Conservation (phyloP, 1,140 invertebrate species). For the Ips typographus region DNA sequence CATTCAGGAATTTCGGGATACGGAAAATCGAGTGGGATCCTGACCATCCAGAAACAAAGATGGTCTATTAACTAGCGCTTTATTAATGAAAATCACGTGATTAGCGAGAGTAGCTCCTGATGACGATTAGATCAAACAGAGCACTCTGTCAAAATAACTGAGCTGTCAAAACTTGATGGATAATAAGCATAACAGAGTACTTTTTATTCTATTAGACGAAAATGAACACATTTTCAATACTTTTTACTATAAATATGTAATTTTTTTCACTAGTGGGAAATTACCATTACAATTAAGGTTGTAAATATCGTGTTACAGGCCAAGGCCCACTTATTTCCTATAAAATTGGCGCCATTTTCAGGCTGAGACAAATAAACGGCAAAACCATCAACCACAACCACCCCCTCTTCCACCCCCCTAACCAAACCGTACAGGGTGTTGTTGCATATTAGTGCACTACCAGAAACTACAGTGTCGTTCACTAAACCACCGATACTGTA, state of each 20-base stretch:
- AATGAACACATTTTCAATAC: too few species aligned
- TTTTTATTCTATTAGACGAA: too few species aligned
- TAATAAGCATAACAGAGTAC: too few species aligned
- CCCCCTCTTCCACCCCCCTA: conserved; percentile 5
- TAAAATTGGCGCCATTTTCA: background rate
- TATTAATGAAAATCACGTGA: background rate
- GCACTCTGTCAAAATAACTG: too few species aligned
- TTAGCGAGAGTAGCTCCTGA: background rate
- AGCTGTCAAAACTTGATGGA: too few species aligned
- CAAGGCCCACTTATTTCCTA: too few species aligned
- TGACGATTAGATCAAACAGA: too few species aligned
- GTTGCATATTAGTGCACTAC: conserved; percentile 27
- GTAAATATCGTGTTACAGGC: too few species aligned
- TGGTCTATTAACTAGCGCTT: conserved; percentile 5
- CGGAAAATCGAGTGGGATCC: conserved; percentile 21
- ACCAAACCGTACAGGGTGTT: conserved; percentile 18
- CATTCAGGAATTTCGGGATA: conserved; percentile 17
- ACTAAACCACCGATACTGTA: too few species aligned
- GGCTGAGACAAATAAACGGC: background rate
- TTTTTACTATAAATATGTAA: too few species aligned
- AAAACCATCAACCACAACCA: conserved; percentile 16
- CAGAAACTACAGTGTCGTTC: background rate
- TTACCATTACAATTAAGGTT: too few species aligned
- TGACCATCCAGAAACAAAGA: conserved; percentile 2
- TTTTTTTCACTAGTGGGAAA: too few species aligned